A percentile compares a stretch with the other conserved stretches of the same genome.
These are phyloP conservation scores for Lutjanus campechanus DNA, from an alignment of 2,797 vertebrate species.

Conservation along the genomic window DNA sequence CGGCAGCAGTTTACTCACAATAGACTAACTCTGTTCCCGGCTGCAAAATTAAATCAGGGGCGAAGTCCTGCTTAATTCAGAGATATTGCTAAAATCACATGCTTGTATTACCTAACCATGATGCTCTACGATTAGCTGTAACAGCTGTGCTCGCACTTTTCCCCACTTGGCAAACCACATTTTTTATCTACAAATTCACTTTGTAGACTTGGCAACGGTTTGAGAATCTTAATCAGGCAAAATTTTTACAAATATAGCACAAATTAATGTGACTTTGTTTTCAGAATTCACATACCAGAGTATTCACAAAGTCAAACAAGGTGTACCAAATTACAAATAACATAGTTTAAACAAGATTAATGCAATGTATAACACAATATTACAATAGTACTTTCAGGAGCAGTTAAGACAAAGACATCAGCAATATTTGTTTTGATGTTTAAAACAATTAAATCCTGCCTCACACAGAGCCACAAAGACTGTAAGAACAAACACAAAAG, in stretches of 20 bases:
- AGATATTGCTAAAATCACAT: conserved; percentile 44
- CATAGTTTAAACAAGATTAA: not conserved
- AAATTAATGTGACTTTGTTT: not conserved
- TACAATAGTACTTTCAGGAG: too few species aligned
- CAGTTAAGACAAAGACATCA: not conserved
- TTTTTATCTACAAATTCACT: conserved; percentile 20
- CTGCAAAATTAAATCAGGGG: conserved; percentile 4
- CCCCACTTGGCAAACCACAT: conserved; percentile 44
- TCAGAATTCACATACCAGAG: not conserved
- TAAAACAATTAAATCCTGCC: not conserved
- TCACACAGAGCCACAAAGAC: not conserved
- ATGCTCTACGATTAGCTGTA: conserved; percentile 16
- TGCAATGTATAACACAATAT: not conserved
- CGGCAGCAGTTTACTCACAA: not conserved
- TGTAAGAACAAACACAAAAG: not conserved
- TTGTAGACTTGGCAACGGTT: not conserved
- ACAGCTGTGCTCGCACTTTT: conserved; percentile 56
- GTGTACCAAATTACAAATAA: not conserved
- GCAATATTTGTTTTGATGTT: not conserved
- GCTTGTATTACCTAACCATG: conserved; percentile 27
- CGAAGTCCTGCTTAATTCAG: conserved; percentile 20
- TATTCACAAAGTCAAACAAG: not conserved
- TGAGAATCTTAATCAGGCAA: not conserved
- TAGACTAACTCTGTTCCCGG: not conserved
- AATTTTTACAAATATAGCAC: not conserved